Percentiles rank a stretch among this genome's conserved stretches.
Conservation (phyloP, 2,113 vertebrate species). For the Atherinomorus stipes region DNA sequence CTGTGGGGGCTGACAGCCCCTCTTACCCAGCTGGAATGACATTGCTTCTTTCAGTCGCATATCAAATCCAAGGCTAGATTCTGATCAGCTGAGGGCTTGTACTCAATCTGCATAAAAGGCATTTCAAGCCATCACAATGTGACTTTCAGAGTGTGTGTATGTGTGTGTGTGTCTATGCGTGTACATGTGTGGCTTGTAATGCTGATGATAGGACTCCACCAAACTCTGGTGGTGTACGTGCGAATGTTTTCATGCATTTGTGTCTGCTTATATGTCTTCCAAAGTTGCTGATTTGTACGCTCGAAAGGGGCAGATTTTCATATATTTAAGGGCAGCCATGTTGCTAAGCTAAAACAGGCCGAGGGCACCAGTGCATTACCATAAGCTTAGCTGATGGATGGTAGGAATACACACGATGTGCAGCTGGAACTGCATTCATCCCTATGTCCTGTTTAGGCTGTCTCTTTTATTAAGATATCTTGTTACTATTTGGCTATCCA, state of each 20-base stretch:
- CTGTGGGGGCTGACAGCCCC: constrained; percentile 44
- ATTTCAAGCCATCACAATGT: constrained; percentile 65
- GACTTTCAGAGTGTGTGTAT: constrained; percentile 56
- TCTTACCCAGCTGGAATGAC: constrained; percentile 59
- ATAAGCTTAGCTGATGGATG: constrained; percentile 71
- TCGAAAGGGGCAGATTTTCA: constrained; percentile 70
- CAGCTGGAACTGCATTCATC: constrained; percentile 22
- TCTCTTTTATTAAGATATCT: neutral
- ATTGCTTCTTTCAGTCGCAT: constrained; percentile 60
- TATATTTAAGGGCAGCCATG: constrained; percentile 69
- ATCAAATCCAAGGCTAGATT: constrained; percentile 71
- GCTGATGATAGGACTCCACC: constrained; percentile 11
- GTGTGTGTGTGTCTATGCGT: neutral
- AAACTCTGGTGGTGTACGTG: neutral
- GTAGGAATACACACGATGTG: constrained; percentile 46
- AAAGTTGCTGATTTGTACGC: constrained; percentile 70
- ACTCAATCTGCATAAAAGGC: constrained; percentile 70
- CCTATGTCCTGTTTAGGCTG: neutral
- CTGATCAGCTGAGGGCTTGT: constrained; percentile 67
- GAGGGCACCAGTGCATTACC: constrained; percentile 68
- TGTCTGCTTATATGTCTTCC: constrained; percentile 35
- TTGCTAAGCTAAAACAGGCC: constrained; percentile 62
- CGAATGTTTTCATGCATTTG: constrained; percentile 19
- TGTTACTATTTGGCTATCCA: neutral
- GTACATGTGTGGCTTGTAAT: constrained; percentile 17